phyloP scores from a whole-genome alignment of 2,113 vertebrate genomes.

The Pithys albifrons region DNA sequence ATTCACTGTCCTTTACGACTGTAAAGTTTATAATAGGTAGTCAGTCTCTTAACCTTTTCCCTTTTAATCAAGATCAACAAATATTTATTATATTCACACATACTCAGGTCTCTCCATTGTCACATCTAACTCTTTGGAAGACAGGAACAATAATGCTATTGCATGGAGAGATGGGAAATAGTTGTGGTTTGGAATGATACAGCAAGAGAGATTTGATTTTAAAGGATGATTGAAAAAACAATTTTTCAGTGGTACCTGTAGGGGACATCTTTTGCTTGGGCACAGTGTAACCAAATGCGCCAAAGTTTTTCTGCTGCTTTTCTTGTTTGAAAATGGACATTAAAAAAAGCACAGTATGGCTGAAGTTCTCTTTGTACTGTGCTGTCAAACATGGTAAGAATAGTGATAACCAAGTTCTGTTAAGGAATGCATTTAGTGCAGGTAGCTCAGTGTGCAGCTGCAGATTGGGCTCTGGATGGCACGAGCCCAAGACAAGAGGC shows the following conservation, averaged over 20 bases:
- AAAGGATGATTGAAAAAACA: not conserved
- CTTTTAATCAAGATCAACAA: not conserved
- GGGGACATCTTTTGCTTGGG: not conserved
- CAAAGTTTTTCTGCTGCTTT: not conserved
- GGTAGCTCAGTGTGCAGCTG: not conserved
- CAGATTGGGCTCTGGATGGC: not conserved
- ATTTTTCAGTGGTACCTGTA: not conserved
- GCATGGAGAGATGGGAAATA: not conserved
- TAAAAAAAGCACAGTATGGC: not conserved
- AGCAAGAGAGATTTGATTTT: not conserved
- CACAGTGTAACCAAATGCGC: not conserved
- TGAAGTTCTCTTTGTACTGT: constrained; percentile 5
- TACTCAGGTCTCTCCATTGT: not conserved
- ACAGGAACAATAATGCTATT: not conserved
- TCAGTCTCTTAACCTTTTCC: not conserved
- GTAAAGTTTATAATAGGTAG: not conserved
- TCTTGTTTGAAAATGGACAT: not conserved
- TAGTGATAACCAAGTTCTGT: not conserved
- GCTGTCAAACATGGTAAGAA: not conserved
- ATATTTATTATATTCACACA: not conserved
- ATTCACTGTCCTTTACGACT: not conserved
- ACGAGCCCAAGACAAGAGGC: not conserved
- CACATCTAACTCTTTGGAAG: not conserved
- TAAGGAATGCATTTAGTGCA: not conserved
- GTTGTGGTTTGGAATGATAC: not conserved